Base-by-base conservation (phyloP, 2,888 invertebrate species). In the Synergus umbraculus region DNA sequence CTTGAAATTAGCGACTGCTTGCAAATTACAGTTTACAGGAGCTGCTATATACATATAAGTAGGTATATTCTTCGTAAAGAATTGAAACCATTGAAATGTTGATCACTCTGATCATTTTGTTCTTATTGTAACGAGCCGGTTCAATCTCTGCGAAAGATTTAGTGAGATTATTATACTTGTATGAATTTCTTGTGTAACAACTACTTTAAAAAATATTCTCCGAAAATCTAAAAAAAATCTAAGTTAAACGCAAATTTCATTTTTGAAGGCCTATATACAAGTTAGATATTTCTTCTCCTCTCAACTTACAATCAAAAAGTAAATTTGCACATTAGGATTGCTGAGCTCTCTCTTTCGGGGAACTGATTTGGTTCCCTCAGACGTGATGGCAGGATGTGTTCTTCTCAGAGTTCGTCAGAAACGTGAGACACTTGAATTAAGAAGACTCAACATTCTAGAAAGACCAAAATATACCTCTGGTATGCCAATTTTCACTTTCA, bases 301-400 rank as follows among this genome's bases (percentile, higher is more conserved):
- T 3, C n/a, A 54, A n/a, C n/a, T 54, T 54, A 54, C n/a, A 60
- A 60, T 60, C 2, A 60, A 29, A 60, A 22, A 12, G 13, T 22
- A 66, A 76, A 76, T 54, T 60, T 76, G 18, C 12, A 2, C 78
- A 58, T 69, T 93, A 94, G 95, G 95, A 84, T 92, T 97, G 10
- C 93, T 97, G 82, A 96, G 96, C 88, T 95, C 96, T 3, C 93
- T 97, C 82, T 97, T 97, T 92, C 94, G 97, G 87, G 96, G 97
- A 83, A 95, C 97, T 9, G 97, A 98, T 92, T 93, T 98, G 63
- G 97, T 98, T 0, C 96, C 97, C 0, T 97, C 97, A 0, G 98
- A 98, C 91, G 95, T 98, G 18, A 95, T 97, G 79, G 97, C 97
- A 13, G 98, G 97, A 13, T 95, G 97, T 87, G 95, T 98, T 37